Percentiles rank a stretch among this genome's conserved stretches.
phyloP scores from a whole-genome alignment of 2,888 invertebrate genomes.

The Crocallis elinguaria region DNA sequence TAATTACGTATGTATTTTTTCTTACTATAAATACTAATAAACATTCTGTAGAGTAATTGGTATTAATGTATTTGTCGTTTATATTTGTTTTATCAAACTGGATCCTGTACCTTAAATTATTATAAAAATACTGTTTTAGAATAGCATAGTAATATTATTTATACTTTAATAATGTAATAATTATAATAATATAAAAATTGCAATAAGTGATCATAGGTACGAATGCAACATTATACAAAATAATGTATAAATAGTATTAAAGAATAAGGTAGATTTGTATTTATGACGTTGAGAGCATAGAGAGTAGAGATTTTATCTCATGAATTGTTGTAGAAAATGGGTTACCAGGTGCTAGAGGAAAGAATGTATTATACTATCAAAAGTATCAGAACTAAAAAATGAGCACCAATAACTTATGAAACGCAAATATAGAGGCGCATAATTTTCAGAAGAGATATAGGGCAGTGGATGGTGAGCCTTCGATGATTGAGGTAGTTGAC shows the following conservation, averaged over 20 bases:
- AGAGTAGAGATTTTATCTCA: slow-evolving; percentile 23
- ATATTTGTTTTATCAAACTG: no score
- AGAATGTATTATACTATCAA: not conserved
- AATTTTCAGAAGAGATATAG: no score
- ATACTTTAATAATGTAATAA: no score
- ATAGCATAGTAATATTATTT: no score
- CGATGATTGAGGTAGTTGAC: no score
- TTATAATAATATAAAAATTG: slow-evolving; percentile 1
- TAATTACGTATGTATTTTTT: not conserved
- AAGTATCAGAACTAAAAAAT: not conserved
- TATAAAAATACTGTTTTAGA: no score
- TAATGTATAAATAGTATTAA: slow-evolving; percentile 2
- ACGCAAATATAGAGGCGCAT: not conserved
- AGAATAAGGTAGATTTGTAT: slow-evolving; percentile 19
- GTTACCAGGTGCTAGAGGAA: slow-evolving; percentile 16
- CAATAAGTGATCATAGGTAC: slow-evolving; percentile 13
- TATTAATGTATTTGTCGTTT: no score
- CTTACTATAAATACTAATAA: no score
- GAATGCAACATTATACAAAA: not conserved
- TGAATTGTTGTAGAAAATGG: slow-evolving; percentile 6
- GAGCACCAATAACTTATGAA: not conserved
- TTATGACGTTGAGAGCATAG: slow-evolving; percentile 7
- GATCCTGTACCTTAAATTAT: no score
- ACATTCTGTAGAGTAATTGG: no score
- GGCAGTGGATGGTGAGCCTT: no score